These are phyloP conservation scores for Chloroclystis v-ata DNA, from an alignment of 2,888 invertebrate genomes.

Conservation along the genomic window DNA sequence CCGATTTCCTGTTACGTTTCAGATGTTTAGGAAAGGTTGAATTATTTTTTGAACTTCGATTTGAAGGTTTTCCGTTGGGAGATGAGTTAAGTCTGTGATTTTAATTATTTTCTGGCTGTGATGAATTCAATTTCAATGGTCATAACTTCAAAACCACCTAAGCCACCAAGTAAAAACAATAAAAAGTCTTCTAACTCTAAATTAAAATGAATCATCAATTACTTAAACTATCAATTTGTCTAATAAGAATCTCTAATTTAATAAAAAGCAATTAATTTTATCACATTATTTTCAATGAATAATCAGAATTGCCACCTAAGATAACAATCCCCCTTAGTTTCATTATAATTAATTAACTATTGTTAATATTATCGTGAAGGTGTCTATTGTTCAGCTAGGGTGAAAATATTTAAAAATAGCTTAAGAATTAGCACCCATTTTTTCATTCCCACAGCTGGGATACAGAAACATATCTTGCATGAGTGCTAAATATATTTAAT, in stretches of 20 bases:
- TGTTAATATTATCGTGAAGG: neutral
- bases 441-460: no score
- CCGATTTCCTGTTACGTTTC: slow-evolving; percentile 8
- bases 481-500: no score
- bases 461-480: no score
- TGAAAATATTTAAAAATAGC: no score
- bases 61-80: neutral
- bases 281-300: slow-evolving; percentile 25
- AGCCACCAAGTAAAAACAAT: no score
- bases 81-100: neutral
- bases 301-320: slow-evolving; percentile 25
- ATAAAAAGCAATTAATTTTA: slow-evolving; percentile 29
- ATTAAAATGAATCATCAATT: neutral
- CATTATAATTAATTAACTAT: slow-evolving; percentile 18
- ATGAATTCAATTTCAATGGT: neutral
- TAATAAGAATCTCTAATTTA: neutral
- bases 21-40: neutral
- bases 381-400: no score
- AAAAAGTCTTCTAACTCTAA: neutral
- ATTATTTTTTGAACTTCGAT: neutral
- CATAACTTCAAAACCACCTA: no score
- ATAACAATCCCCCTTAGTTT: slow-evolving; percentile 26
- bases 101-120: neutral
- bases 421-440: no score
- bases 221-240: neutral